phyloP scores from a whole-genome alignment of 2,797 vertebrate genomes.

The Pempheris klunzingeri region DNA sequence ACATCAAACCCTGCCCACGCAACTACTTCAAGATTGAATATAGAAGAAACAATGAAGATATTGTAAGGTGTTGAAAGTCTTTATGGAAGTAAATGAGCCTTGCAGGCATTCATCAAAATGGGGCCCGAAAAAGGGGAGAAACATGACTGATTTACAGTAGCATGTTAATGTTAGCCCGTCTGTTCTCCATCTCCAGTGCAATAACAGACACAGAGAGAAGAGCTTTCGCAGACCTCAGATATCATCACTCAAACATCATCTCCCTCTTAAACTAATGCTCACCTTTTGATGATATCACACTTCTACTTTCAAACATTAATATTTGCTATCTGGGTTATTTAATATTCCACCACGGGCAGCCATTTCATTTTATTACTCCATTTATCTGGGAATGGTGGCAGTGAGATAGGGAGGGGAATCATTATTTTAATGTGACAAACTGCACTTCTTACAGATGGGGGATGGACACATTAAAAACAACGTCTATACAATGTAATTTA shows the following conservation, averaged over 20 bases:
- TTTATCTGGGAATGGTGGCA: slow-evolving; percentile 37
- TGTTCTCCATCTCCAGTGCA: slow-evolving; percentile 42
- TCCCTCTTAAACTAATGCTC: slow-evolving; percentile 61
- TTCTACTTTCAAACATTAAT: slow-evolving; percentile 59
- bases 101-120: not conserved
- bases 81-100: not conserved
- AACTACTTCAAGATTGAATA: not conserved
- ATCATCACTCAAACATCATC: slow-evolving; percentile 62
- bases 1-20: slow-evolving; percentile 4
- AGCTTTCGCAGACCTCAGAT: slow-evolving; percentile 55
- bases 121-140: not conserved
- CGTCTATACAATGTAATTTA: slow-evolving; percentile 16
- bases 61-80: not conserved
- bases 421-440: slow-evolving; percentile 51
- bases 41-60: not conserved
- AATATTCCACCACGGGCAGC: slow-evolving; percentile 55
- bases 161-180: slow-evolving; percentile 36
- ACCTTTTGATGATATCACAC: slow-evolving; percentile 53
- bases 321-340: slow-evolving; percentile 53
- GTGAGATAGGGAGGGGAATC: not conserved
- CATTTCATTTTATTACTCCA: slow-evolving; percentile 55
- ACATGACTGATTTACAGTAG: slow-evolving; percentile 35
- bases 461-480: slow-evolving; percentile 2
- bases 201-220: slow-evolving; percentile 33
- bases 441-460: slow-evolving; percentile 6